phyloP scores from a whole-genome alignment of 2,888 invertebrate genomes.

The Idaea biselata region DNA sequence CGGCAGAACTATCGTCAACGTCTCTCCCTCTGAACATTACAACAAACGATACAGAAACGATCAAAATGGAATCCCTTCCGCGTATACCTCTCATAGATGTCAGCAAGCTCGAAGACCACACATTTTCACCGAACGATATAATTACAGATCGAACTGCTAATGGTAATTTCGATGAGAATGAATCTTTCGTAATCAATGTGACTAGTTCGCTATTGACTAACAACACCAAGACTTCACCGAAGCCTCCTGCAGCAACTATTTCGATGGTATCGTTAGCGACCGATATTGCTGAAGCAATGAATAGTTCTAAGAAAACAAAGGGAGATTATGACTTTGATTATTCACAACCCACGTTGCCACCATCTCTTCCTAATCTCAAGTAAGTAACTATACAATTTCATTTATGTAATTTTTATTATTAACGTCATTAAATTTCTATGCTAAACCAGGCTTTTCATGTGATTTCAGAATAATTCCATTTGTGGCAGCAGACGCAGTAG shows the following conservation, averaged over 20 bases:
- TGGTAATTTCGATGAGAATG: conserved; percentile 69
- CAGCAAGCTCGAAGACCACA: conserved; percentile 51
- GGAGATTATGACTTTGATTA: conserved; percentile 86
- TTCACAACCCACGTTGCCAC: conserved; percentile 86
- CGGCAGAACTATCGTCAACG: conserved; percentile 68
- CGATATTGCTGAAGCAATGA: conserved; percentile 61
- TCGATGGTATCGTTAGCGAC: conserved; percentile 56
- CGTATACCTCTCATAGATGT: conserved; percentile 51
- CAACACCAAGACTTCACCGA: conserved; percentile 46
- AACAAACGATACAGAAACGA: conserved; percentile 46
- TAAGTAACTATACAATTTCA: too few relatives aligned
- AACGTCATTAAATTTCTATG: background rate
- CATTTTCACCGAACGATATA: conserved; percentile 61
- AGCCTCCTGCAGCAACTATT: conserved; percentile 30
- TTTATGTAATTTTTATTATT: too few relatives aligned
- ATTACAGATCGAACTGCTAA: conserved; percentile 60
- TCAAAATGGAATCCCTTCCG: conserved; percentile 45
- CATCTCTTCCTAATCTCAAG: conserved; percentile 91
- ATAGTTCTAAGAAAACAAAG: conserved; percentile 79
- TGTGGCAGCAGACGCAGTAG: conserved; percentile 91
- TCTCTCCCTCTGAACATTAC: conserved; percentile 54
- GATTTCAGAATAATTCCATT: conserved; percentile 90
- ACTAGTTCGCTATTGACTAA: conserved; percentile 76
- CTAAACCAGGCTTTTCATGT: conserved; percentile 6
- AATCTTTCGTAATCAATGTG: conserved; percentile 79